Evolutionary conservation across 30 jellyfish, hydroid and myxozoan genomes (phyloP), one percentile per base, ranked within the genome.

Genomic region (Euphysa ruthae): DNA sequence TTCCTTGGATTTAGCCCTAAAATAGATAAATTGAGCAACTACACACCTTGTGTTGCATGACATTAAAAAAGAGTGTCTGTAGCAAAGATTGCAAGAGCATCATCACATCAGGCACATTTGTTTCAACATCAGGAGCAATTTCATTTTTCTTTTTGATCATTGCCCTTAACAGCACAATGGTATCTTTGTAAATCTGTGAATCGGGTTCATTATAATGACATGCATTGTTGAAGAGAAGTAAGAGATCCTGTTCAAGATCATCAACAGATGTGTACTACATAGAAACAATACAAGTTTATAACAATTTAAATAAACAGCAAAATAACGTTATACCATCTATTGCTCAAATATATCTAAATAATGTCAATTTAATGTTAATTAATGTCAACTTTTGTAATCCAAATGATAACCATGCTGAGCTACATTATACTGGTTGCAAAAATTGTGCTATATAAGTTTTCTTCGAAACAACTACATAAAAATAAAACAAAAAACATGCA

Each of bases 181-280:
- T 94, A 70, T 88, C 97, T 92, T 90, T 90, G 79, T 90, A 90
- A 19, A 90, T 85, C 68, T 90, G 98, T 6, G 98, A 90, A 46
- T 90, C 98, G 2, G 98, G 98, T 30, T 90, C 98, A 58, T 90
- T 90, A 81, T 77, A 90, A 30, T 93, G 84, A 63, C 98, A 90
- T 23, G 98, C 98, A 66, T 90, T 90, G 80, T 90, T 93, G 69
- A 90, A 90, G 92, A 90, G 63, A 49, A 81, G 58, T n/a, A 90
- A 78, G 25, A 90, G 80, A 42, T 90, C 98, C 77, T 90, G 98
- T 70, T 90, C 98, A 23, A 90, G 75, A 51, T 90, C 98, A 50
- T 74, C 95, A 63, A 81, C 30, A 44, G 55, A 66, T 42, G 91
- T 55, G 49, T 76, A 90, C 98, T 90, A 68, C 33, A 55, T 58